Percentiles rank a stretch among this genome's conserved stretches.
Evolutionary conservation across 2,113 vertebrate species (phyloP).

Genomic region (Gobio gobio): DNA sequence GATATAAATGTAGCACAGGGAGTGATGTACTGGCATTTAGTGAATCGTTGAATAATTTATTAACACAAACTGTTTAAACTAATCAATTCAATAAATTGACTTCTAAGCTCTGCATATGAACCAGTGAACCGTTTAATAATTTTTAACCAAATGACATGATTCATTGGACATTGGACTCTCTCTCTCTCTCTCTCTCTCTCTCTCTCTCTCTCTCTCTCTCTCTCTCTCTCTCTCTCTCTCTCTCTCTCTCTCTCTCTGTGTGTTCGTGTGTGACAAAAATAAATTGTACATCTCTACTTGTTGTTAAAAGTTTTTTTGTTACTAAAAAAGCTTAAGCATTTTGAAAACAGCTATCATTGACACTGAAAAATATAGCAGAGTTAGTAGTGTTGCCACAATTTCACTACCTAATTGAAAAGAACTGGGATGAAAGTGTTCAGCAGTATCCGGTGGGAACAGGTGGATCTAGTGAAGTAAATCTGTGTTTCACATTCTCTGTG

Average conservation of each 20-base stretch:
- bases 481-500: not conserved
- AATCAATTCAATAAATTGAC: not conserved
- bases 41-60: not conserved
- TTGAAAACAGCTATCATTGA: not conserved
- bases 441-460: not conserved
- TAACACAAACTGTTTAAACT: not conserved
- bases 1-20: not conserved
- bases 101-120: not conserved
- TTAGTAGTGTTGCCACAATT: not conserved
- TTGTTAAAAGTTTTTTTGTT: not conserved
- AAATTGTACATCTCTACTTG: not conserved
- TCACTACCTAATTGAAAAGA: not conserved
- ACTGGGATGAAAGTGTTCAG: not conserved
- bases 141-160: not conserved
- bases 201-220: too few relatives aligned
- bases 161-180: not conserved
- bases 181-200: too few relatives aligned
- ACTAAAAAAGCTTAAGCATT: not conserved
- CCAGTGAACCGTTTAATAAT: not conserved
- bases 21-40: not conserved
- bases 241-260: too few relatives aligned
- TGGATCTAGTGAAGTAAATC: not conserved
- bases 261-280: too few relatives aligned
- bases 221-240: too few relatives aligned
- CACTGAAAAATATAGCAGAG: not conserved